phyloP scores from a whole-genome alignment of 2,888 invertebrate species.

The Parnassius orleans region DNA sequence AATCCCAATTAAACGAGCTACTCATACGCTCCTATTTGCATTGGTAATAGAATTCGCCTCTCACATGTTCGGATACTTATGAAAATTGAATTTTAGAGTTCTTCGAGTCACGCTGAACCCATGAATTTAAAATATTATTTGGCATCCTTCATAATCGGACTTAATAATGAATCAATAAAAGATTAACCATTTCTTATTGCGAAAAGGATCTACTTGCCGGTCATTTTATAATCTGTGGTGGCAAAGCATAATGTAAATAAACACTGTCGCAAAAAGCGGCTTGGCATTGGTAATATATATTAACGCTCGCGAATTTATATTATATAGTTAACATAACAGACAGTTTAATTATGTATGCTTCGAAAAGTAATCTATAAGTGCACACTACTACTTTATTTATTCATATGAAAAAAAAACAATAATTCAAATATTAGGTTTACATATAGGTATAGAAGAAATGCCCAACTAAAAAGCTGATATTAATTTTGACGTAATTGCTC shows the following conservation, averaged over 20 bases:
- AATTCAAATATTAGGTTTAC: constrained; percentile 2
- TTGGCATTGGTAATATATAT: constrained; percentile 46
- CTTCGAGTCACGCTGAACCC: constrained; percentile 6
- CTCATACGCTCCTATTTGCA: constrained; percentile 25
- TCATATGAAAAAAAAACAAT: background rate
- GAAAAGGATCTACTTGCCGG: constrained; percentile 32
- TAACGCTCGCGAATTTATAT: constrained; percentile 30
- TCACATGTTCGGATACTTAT: constrained; percentile 42
- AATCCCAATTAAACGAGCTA: constrained; percentile 32
- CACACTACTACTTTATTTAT: background rate
- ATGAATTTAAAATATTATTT: constrained; percentile 10
- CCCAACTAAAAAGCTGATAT: constrained; percentile 1
- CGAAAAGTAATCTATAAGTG: background rate
- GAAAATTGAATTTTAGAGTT: constrained; percentile 36
- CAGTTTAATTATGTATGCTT: constrained; percentile 16
- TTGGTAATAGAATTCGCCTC: constrained; percentile 26
- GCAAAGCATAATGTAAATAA: constrained; percentile 58
- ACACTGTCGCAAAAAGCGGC: constrained; percentile 52
- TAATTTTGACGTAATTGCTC: constrained; percentile 1
- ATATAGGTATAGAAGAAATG: constrained; percentile 5
- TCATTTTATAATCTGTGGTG: constrained; percentile 36
- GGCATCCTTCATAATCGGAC: background rate
- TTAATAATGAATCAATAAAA: background rate
- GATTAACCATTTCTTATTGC: constrained; percentile 7
- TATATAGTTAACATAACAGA: constrained; percentile 12